Conservation (phyloP, 2,888 invertebrate species). For the Cylindroiulus punctatus region DNA sequence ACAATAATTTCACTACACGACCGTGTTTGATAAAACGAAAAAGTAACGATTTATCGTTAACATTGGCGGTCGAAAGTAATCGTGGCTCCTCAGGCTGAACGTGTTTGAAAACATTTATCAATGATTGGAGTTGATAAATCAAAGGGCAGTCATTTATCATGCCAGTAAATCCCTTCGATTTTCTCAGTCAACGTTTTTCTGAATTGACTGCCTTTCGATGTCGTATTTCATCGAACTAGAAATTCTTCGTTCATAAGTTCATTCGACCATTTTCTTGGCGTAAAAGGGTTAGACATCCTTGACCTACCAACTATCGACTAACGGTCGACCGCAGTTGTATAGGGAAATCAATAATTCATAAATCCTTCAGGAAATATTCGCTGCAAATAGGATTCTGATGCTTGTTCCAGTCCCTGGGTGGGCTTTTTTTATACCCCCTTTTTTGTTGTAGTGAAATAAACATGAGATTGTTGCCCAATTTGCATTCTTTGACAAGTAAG, state of each 20-base stretch:
- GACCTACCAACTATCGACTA: not conserved
- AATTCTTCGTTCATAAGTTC: not conserved
- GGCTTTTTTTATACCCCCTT: no score
- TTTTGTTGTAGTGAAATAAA: not conserved
- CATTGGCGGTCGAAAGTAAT: no score
- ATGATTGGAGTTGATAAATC: not conserved
- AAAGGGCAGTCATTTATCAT: not conserved
- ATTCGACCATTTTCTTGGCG: not conserved
- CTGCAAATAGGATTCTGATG: not conserved
- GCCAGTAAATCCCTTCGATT: not conserved
- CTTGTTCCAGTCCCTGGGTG: not conserved
- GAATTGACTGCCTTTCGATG: not conserved
- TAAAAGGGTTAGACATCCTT: not conserved
- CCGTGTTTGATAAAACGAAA: no score
- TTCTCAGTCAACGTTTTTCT: not conserved
- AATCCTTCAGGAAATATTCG: conserved; percentile 32
- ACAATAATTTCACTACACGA: no score
- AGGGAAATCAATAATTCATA: not conserved
- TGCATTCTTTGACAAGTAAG: not conserved
- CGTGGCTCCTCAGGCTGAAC: not conserved
- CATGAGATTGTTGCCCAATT: not conserved
- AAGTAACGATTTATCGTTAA: no score
- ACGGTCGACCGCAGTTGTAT: not conserved
- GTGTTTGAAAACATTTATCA: not conserved
- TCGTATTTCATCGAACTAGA: conserved; percentile 20